Evolutionary conservation across 2,888 invertebrate genomes (phyloP), one percentile per base, ranked within the genome.

Genomic region (Latheticus oryzae): DNA sequence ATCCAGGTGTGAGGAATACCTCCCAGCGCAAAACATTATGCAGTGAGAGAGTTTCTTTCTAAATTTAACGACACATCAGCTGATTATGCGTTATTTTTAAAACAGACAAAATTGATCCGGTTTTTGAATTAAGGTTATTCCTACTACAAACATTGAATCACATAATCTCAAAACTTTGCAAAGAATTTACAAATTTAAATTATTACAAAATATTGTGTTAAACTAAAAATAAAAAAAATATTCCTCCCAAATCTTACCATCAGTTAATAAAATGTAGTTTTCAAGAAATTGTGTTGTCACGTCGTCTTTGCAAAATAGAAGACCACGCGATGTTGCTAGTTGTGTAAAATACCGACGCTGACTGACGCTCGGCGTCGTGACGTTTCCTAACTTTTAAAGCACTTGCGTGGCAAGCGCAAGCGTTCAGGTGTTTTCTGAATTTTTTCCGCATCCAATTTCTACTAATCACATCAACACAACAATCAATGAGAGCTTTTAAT

Each of bases 81-180:
- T 66, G 66, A 64, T 61, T 61, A 61, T 38, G 17, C 8, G 61
- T 58, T 66, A 66, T 66, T 63, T 66, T 62, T 64, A 66, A 62
- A 33, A 19, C 17, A 12, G 33, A 21, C 33, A 21, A 15, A 47
- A 48, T 48, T 37, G 37, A 48, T 48, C 35, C 45, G 32, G 12
- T 35, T 12, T 42, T 32, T 19, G 19, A 15, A 45, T 16, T 32
- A 16, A 17, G 32, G 45, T 32, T 17, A 13, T 1, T 24, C 9
- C 9, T 24, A 24, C 9, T 24, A 17, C 9, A 32, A n/a, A n/a
- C n/a, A n/a, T n/a, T n/a, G n/a, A n/a, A n/a, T n/a, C n/a, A n/a
- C n/a, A n/a, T n/a, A n/a, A n/a, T n/a, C n/a, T n/a, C n/a, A n/a
- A n/a, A n/a, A n/a, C n/a, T 17, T 28, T 43, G 5, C n/a, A 21